Conservation (phyloP, 2,888 invertebrate species). For the Cerastis leucographa region DNA sequence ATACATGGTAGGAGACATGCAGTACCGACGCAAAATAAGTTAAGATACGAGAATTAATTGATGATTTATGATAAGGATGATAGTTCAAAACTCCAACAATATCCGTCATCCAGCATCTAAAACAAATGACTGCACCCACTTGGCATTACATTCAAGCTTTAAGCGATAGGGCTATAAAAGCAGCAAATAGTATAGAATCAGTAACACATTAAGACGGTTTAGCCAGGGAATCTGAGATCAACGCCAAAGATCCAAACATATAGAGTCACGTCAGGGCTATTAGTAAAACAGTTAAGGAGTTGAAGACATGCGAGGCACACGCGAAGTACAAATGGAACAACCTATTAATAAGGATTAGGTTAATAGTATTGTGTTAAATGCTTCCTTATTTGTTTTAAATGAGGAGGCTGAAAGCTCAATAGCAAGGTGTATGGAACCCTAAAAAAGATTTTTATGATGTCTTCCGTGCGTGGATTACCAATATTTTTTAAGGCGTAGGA, state of each 20-base stretch:
- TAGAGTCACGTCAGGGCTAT: slow-evolving; percentile 87
- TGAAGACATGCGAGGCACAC: slow-evolving; percentile 80
- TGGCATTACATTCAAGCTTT: slow-evolving; percentile 67
- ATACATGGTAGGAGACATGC: background rate
- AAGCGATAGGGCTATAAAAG: slow-evolving; percentile 72
- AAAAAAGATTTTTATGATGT: background rate
- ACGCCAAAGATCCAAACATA: slow-evolving; percentile 80
- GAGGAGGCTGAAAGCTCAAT: background rate
- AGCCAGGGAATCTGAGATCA: slow-evolving; percentile 77
- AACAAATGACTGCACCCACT: slow-evolving; percentile 39
- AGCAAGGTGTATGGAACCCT: background rate
- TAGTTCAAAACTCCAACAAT: background rate
- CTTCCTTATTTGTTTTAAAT: slow-evolving; percentile 10
- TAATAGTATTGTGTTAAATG: background rate
- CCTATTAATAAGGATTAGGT: slow-evolving; percentile 36
- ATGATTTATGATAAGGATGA: background rate
- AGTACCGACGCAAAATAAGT: background rate
- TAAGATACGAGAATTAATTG: background rate
- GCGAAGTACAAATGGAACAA: slow-evolving; percentile 36
- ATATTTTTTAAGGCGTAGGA: background rate
- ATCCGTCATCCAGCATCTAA: slow-evolving; percentile 24
- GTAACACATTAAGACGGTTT: slow-evolving; percentile 78
- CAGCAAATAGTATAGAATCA: slow-evolving; percentile 80
- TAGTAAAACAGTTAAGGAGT: slow-evolving; percentile 82
- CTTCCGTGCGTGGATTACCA: background rate